Base-by-base conservation (phyloP, 2,797 vertebrate genomes). In the Malacoctenus gilli region DNA sequence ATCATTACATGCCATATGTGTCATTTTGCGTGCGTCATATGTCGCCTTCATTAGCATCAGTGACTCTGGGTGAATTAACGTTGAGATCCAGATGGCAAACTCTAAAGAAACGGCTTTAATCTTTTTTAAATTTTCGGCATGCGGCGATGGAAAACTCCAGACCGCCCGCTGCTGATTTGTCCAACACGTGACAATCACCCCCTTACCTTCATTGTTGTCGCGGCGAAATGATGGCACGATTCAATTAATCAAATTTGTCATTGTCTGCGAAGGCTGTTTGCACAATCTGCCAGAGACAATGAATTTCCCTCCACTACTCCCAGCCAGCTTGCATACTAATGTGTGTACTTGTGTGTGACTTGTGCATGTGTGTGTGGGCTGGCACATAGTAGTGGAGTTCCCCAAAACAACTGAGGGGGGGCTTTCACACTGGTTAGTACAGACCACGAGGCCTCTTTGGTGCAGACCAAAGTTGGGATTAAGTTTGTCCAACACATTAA, bases 201-300 rank as follows among this genome's bases (percentile, higher is more conserved):
- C 37, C 52, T 53, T 11, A 1, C 52, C 18, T 40, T 56, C 23
- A 14, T 23, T 31, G 22, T 46, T 50, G 42, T 30, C 41, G 28
- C 44, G 60, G 54, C 39, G 71, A 72, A 52, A 75, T 21, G 28
- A 22, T 60, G 42, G 35, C 28, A 68, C 55, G 62, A 76, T 72
- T 76, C 68, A 65, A 77, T 85, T 80, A 77, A 85, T 82, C 71
- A 79, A 58, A 77, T 76, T 42, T 77, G 68, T 75, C 72, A 80
- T 53, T 66, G 60, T 75, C 75, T 78, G 47, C 14, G 0, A 63
- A 49, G 74, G 32, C 62, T 76, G 72, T 81, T 80, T 70, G 66
- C 46, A 44, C 69, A 74, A 63, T 72, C 68, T 72, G 63, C 69
- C 68, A 50, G 54, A 14, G 61, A 72, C 62, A 44, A 75, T 59